phyloP scores from a whole-genome alignment of 2,113 vertebrate genomes.

The Piprites chloris region DNA sequence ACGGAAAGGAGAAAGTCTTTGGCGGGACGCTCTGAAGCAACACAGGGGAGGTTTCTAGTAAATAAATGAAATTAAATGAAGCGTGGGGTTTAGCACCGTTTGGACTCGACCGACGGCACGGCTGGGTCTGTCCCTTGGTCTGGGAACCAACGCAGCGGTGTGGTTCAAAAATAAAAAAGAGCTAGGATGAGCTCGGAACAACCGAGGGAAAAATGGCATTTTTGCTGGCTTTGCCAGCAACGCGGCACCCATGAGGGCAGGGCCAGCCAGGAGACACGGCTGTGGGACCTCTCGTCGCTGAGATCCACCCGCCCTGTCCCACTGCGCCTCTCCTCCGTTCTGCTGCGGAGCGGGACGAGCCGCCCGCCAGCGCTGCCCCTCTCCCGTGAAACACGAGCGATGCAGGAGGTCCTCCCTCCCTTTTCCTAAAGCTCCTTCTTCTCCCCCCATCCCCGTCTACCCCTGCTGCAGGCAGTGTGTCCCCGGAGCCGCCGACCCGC shows the following conservation, averaged over 20 bases:
- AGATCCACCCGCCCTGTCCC: not conserved
- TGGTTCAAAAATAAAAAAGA: not conserved
- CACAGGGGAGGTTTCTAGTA: constrained; percentile 73
- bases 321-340: not conserved
- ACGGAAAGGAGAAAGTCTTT: constrained; percentile 89
- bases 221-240: not conserved
- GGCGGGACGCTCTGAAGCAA: constrained; percentile 79
- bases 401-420: not conserved
- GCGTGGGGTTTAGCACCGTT: no score
- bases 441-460: not conserved
- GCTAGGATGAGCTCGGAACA: not conserved
- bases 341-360: not conserved
- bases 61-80: not conserved
- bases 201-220: not conserved
- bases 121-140: not conserved
- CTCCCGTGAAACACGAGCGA: fast-evolving
- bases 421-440: not conserved
- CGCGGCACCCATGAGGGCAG: not conserved
- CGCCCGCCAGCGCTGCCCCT: not conserved
- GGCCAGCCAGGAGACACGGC: not conserved
- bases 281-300: fast-evolving
- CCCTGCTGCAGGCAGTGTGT: not conserved
- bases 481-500: not conserved
- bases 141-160: fast-evolving
- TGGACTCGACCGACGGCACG: no score